Evolutionary conservation across 2,888 invertebrate species (phyloP).

Genomic region (Ormia ochracea): DNA sequence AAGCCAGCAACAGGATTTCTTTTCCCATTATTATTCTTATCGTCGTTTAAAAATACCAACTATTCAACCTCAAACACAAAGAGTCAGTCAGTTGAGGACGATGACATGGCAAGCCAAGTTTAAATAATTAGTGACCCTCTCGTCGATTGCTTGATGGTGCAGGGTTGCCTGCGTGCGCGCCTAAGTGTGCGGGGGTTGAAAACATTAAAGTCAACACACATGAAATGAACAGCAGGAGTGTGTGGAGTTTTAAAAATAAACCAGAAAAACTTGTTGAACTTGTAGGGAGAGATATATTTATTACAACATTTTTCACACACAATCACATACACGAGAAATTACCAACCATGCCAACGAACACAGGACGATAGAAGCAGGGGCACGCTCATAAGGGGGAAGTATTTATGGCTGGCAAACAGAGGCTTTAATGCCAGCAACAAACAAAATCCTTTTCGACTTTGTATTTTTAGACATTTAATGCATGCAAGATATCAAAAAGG

Average conservation of each 20-base stretch:
- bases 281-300: constrained; percentile 32
- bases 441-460: constrained; percentile 25
- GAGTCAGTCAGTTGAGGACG: constrained; percentile 31
- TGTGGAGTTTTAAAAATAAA: constrained; percentile 53
- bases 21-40: constrained; percentile 3
- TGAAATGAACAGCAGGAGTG: not conserved
- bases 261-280: constrained; percentile 61
- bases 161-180: not conserved
- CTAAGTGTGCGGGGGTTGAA: constrained; percentile 53
- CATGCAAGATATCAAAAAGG: not conserved
- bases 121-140: constrained; percentile 27
- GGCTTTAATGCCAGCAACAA: not conserved
- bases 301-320: not conserved
- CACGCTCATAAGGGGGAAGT: not conserved
- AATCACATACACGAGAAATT: not conserved
- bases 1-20: constrained; percentile 48
- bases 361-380: not conserved
- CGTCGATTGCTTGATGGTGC: not conserved
- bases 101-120: constrained; percentile 50
- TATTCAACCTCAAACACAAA: not conserved
- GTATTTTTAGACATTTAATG: constrained; percentile 33
- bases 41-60: not conserved
- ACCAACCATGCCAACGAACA: not conserved
- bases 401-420: constrained; percentile 13
- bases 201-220: constrained; percentile 19